Percentiles rank a stretch among this genome's conserved stretches.
phyloP scores from a whole-genome alignment of 2,797 vertebrate genomes.

The Syncerus caffer region DNA sequence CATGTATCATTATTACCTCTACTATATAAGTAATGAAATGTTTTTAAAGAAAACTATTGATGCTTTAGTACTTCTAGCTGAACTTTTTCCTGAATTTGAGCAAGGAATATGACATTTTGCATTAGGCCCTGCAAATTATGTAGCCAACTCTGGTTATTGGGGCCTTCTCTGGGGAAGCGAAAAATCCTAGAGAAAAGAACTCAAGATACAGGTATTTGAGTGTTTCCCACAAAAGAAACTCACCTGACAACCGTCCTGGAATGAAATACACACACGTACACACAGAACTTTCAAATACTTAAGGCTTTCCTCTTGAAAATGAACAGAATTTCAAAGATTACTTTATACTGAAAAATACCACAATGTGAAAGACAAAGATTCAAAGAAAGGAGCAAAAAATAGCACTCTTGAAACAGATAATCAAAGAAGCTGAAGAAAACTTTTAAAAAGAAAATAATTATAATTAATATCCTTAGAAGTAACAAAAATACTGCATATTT shows the following conservation, averaged over 20 bases:
- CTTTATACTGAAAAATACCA: not conserved
- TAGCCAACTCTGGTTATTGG: not conserved
- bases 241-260: not conserved
- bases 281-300: not conserved
- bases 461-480: not conserved
- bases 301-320: not conserved
- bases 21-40: not conserved
- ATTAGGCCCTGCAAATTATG: not conserved
- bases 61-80: not conserved
- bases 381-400: not conserved
- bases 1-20: not conserved
- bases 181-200: not conserved
- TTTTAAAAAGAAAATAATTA: not conserved
- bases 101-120: not conserved
- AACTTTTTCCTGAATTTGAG: not conserved
- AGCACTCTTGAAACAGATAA: not conserved
- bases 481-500: not conserved
- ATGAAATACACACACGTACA: not conserved
- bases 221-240: not conserved
- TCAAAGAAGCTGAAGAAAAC: not conserved
- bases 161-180: not conserved
- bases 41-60: constrained; percentile 8
- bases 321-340: not conserved
- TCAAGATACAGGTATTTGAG: not conserved
- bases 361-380: not conserved